These are phyloP conservation scores for Ameiurus melas DNA, from an alignment of 2,113 vertebrate genomes.

Conservation along the genomic window DNA sequence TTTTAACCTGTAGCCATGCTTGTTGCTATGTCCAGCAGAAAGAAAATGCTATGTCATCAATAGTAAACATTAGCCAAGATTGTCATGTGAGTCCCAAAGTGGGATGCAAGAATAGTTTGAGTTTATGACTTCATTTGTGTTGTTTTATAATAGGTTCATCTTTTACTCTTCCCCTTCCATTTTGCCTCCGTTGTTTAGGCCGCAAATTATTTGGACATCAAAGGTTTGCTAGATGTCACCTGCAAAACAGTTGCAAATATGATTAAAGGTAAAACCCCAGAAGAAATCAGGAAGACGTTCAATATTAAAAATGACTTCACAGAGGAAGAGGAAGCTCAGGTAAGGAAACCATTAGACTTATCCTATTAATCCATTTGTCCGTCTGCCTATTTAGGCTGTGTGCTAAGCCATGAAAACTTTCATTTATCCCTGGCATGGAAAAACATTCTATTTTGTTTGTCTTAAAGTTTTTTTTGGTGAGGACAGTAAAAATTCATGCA, in stretches of 20 bases:
- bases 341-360: slow-evolving; percentile 53
- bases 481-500: background rate
- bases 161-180: background rate
- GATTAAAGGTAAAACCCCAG: slow-evolving; percentile 99
- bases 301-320: slow-evolving; percentile 99
- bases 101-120: background rate
- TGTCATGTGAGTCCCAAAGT: background rate
- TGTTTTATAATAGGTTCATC: background rate
- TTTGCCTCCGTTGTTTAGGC: slow-evolving; percentile 74
- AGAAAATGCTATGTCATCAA: background rate
- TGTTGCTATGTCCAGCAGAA: background rate
- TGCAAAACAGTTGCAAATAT: slow-evolving; percentile 99
- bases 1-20: background rate
- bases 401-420: background rate
- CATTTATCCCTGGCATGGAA: background rate
- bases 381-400: background rate
- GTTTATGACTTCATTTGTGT: background rate
- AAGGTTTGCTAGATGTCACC: slow-evolving; percentile 97
- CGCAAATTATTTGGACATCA: slow-evolving; percentile 99
- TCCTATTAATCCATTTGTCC: background rate
- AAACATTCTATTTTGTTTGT: background rate
- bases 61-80: background rate
- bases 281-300: slow-evolving; percentile 99
- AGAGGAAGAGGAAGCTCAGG: slow-evolving; percentile 99
- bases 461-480: background rate